Conservation (phyloP, 2,888 invertebrate genomes). For the Diplolepis rosae region DNA sequence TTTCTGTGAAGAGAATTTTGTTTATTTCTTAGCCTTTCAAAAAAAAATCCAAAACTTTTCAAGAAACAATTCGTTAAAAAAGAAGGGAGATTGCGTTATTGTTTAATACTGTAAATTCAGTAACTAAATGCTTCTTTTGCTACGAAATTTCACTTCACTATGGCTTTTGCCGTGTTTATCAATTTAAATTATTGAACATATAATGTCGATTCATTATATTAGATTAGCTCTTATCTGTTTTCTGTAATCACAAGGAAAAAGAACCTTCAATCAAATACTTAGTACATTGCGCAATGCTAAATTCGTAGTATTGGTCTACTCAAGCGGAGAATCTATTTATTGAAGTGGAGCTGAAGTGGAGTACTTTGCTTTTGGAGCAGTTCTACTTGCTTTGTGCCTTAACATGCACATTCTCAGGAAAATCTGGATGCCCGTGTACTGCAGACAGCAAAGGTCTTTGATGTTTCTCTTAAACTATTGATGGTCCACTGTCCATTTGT, state of each 20-base stretch:
- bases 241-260: background rate
- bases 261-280: slow-evolving; percentile 3
- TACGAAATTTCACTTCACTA: too few species aligned
- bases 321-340: slow-evolving; percentile 22
- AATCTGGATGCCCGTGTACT: background rate
- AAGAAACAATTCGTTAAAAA: too few species aligned
- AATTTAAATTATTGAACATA: too few species aligned
- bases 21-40: too few species aligned
- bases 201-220: too few species aligned
- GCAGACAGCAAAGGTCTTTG: slow-evolving; percentile 25
- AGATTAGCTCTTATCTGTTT: too few species aligned
- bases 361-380: slow-evolving; percentile 5
- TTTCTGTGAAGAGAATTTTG: too few species aligned
- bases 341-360: slow-evolving; percentile 12
- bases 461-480: slow-evolving; percentile 5
- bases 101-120: too few species aligned
- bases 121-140: too few species aligned
- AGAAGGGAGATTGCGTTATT: too few species aligned
- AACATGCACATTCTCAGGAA: slow-evolving; percentile 15
- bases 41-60: too few species aligned
- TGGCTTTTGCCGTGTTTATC: background rate
- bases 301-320: slow-evolving; percentile 3
- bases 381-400: slow-evolving; percentile 22
- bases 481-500: slow-evolving; percentile 7
- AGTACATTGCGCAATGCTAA: slow-evolving; percentile 10